A percentile compares a stretch with the other conserved stretches of the same genome.
These are phyloP conservation scores for Manis javanica DNA, from an alignment of 2,797 vertebrate species.

Conservation along the genomic window DNA sequence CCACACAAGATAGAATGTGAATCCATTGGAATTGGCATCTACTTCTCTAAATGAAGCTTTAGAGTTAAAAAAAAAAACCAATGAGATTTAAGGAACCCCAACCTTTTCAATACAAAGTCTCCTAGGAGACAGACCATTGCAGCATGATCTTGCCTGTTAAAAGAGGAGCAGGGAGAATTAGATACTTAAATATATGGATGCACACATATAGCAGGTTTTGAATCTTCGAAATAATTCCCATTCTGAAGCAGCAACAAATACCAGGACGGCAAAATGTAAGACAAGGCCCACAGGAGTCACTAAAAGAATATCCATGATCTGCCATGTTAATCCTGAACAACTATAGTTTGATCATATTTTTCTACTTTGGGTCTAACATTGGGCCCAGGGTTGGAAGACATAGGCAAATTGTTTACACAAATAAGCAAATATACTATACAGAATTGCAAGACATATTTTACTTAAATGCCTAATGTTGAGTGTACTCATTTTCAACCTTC, in stretches of 20 bases:
- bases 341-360: not conserved
- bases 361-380: not conserved
- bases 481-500: not conserved
- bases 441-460: not conserved
- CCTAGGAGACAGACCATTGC: not conserved
- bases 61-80: not conserved
- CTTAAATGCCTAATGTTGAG: not conserved
- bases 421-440: not conserved
- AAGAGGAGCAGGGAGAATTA: not conserved
- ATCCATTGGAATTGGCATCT: not conserved
- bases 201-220: not conserved
- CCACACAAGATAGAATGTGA: not conserved
- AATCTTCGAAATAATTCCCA: slow-evolving; percentile 6
- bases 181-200: not conserved
- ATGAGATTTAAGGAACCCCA: not conserved
- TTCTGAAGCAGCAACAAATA: not conserved
- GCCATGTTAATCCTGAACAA: not conserved
- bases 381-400: not conserved
- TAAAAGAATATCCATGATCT: not conserved
- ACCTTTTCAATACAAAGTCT: not conserved
- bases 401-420: too few relatives aligned
- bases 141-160: not conserved
- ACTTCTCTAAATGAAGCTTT: not conserved
- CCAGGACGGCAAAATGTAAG: not conserved
- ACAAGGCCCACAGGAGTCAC: not conserved